Evolutionary conservation across 30 jellyfish, hydroid and myxozoan genomes (phyloP).

Genomic region (Turritopsis rubra): DNA sequence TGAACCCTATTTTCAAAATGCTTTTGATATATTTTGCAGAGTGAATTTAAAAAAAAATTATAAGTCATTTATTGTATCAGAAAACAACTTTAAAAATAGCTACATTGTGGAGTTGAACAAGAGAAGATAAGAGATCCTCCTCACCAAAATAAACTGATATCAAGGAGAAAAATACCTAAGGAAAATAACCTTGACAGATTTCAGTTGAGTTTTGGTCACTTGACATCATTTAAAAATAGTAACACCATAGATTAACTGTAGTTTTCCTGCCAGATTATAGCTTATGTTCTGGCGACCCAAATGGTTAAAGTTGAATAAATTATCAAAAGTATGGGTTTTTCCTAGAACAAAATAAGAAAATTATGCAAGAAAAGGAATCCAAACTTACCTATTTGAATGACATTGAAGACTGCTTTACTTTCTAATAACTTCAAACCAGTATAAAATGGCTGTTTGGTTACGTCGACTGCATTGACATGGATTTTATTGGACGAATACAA

Average conservation of each 20-base stretch:
- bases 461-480: slow-evolving; percentile 28
- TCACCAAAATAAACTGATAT: background rate
- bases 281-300: background rate
- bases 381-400: slow-evolving; percentile 81
- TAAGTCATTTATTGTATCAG: background rate
- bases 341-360: background rate
- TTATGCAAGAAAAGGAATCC: background rate
- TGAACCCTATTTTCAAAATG: too few species aligned
- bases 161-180: background rate
- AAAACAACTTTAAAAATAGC: background rate
- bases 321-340: background rate
- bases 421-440: slow-evolving; percentile 60
- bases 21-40: too few species aligned
- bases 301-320: too few species aligned
- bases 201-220: background rate
- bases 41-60: too few species aligned
- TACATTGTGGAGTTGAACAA: background rate
- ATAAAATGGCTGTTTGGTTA: slow-evolving; percentile 65
- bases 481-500: slow-evolving; percentile 71
- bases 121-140: background rate
- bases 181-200: background rate
- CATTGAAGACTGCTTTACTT: slow-evolving; percentile 65
- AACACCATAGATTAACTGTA: background rate
- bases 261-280: too few species aligned
- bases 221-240: background rate